Conservation (phyloP, 2,113 vertebrate species). For the Sander lucioperca region DNA sequence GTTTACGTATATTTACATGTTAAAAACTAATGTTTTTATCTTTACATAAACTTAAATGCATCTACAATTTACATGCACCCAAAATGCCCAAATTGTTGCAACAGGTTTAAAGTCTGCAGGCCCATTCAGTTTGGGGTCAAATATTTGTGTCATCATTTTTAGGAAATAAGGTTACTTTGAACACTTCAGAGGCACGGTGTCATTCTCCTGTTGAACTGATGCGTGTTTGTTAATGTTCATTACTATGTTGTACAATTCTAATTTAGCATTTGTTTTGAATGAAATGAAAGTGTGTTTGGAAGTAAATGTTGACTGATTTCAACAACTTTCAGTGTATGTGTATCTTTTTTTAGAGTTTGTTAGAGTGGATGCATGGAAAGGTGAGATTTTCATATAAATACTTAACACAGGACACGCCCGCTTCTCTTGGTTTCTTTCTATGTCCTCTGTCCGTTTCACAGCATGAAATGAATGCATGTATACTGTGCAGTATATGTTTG, state of each 20-base stretch:
- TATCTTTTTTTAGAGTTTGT: not conserved
- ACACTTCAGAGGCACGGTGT: not conserved
- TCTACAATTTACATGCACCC: not conserved
- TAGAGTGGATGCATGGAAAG: not conserved
- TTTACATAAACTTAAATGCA: not conserved
- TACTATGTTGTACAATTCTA: conserved; percentile 36
- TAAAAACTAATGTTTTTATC: conserved; percentile 5
- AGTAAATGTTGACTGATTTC: conserved; percentile 53
- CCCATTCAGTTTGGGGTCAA: not conserved
- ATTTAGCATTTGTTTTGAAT: conserved; percentile 46
- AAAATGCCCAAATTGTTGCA: not conserved
- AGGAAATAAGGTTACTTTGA: not conserved
- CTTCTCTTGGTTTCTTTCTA: no score
- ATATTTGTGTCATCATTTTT: not conserved
- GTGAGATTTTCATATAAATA: no score
- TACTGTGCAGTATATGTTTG: no score
- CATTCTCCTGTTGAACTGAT: not conserved
- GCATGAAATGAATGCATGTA: no score
- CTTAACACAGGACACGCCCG: no score
- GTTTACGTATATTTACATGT: not conserved
- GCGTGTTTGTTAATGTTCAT: conserved; percentile 15
- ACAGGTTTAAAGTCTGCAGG: not conserved
- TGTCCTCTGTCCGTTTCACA: no score
- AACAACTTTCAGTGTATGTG: conserved; percentile 11
- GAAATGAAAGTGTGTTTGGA: conserved; percentile 29